Conservation (phyloP, 2,797 vertebrate genomes). For the Pogonophryne albipinna region DNA sequence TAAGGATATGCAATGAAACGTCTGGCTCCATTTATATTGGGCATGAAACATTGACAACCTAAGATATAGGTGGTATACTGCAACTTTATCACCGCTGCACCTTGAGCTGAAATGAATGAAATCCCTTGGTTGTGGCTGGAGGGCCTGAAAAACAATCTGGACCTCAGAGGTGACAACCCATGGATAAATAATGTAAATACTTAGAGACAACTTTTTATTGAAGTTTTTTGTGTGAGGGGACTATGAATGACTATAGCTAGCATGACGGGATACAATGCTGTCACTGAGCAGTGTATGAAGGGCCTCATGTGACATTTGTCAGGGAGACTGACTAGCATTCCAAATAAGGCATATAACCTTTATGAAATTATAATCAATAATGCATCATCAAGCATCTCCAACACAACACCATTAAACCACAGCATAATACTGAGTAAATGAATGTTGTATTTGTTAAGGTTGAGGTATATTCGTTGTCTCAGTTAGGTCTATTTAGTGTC, state of each 20-base stretch:
- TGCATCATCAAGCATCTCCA: constrained; percentile 33
- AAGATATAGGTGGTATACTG: constrained; percentile 67
- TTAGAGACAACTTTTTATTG: constrained; percentile 80
- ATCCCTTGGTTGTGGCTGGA: constrained; percentile 67
- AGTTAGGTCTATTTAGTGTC: neutral
- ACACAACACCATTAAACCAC: constrained; percentile 17
- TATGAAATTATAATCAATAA: constrained; percentile 70
- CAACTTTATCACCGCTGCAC: constrained; percentile 69
- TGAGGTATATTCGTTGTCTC: neutral
- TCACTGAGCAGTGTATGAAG: constrained; percentile 51
- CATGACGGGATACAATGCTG: constrained; percentile 58
- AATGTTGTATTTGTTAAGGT: constrained; percentile 31
- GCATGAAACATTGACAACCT: constrained; percentile 74
- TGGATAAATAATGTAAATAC: constrained; percentile 85
- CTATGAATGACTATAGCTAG: constrained; percentile 57
- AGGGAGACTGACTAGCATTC: constrained; percentile 62
- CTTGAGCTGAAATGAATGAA: constrained; percentile 78
- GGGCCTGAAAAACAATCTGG: constrained; percentile 80
- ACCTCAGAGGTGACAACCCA: constrained; percentile 79
- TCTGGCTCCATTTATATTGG: constrained; percentile 52
- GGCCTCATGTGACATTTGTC: constrained; percentile 69
- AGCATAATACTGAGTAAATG: constrained; percentile 22
- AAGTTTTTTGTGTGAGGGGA: constrained; percentile 73
- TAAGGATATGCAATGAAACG: constrained; percentile 48
- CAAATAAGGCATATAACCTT: constrained; percentile 73